Evolutionary conservation across 2,113 vertebrate genomes (phyloP).

Genomic region (Vicugna pacos): DNA sequence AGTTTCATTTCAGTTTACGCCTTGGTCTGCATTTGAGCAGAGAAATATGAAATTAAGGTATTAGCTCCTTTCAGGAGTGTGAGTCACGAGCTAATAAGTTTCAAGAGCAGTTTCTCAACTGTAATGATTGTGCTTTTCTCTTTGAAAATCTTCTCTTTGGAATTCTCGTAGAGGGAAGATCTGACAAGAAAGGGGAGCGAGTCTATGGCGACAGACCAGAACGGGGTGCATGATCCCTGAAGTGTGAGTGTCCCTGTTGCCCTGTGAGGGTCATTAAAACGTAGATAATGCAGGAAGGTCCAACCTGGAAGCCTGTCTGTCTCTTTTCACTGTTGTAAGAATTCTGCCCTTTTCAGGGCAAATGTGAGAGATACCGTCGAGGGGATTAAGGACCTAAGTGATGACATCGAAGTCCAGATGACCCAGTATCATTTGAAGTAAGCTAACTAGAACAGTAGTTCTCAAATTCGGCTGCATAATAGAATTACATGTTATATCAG

Average conservation of each 20-base stretch:
- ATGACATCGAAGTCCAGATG: background rate
- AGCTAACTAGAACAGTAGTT: background rate
- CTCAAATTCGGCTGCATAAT: background rate
- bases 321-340: background rate
- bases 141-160: conserved; percentile 79
- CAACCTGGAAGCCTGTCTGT: background rate
- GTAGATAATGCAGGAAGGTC: too few relatives aligned
- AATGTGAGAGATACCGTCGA: background rate
- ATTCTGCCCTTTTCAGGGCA: background rate
- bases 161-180: conserved; percentile 78
- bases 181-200: conserved; percentile 53
- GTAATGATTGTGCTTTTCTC: conserved; percentile 83
- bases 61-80: conserved; percentile 87
- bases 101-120: conserved; percentile 85
- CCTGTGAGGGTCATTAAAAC: background rate
- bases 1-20: conserved; percentile 89
- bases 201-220: conserved; percentile 51
- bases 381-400: background rate
- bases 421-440: background rate
- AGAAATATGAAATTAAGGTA: conserved; percentile 91
- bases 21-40: conserved; percentile 90
- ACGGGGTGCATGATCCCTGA: background rate
- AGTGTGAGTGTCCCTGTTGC: background rate
- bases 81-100: conserved; percentile 88
- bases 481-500: background rate